phyloP scores from a whole-genome alignment of 35 echinoderm and acorn worm genomes.

The Patiria miniata region DNA sequence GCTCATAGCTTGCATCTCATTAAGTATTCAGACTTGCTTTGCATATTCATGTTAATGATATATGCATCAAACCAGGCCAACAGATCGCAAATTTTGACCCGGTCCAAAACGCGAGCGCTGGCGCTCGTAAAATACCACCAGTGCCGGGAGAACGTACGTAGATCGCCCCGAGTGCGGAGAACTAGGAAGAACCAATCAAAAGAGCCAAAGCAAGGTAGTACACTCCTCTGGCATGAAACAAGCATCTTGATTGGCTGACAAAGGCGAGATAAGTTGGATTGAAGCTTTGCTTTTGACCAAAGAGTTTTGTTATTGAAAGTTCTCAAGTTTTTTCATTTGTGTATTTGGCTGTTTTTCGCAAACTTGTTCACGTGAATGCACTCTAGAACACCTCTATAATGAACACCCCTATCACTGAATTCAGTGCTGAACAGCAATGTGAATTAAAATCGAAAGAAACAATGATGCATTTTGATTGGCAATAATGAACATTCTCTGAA shows the following conservation, averaged over 20 bases:
- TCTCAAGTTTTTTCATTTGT: background rate
- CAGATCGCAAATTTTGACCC: background rate
- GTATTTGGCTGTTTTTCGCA: background rate
- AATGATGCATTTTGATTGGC: no score
- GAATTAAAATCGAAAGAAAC: no score
- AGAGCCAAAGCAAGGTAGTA: background rate
- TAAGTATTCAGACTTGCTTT: background rate
- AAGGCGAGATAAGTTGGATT: background rate
- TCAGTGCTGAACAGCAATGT: no score
- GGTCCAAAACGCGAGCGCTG: conserved; percentile 15
- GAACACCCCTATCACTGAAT: no score
- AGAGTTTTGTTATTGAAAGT: background rate
- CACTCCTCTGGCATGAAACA: background rate
- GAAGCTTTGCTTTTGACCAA: background rate
- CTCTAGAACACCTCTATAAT: no score
- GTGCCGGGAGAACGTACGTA: background rate
- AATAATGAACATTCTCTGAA: no score
- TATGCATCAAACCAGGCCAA: background rate
- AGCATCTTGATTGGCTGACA: background rate
- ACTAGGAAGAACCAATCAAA: background rate
- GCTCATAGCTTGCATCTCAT: no score
- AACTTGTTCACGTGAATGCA: background rate
- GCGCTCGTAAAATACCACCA: background rate
- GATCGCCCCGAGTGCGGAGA: background rate
- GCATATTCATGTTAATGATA: conserved; percentile 2